Evolutionary conservation across 2,797 vertebrate genomes (phyloP), one percentile per base, ranked within the genome.

Genomic region (Eleutherodactylus coqui): DNA sequence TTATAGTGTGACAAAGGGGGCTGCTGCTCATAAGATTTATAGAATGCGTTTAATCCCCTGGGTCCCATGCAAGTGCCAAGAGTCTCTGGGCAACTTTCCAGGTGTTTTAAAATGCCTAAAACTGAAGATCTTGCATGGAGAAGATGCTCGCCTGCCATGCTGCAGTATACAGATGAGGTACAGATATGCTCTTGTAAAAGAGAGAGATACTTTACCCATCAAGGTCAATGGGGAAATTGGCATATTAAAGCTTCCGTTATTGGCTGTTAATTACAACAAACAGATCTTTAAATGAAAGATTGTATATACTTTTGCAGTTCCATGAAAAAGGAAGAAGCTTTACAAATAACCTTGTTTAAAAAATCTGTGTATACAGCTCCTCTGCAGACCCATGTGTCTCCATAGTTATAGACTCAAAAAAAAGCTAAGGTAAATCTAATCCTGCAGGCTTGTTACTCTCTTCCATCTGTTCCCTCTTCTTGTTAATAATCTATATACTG

Each of bases 51-150:
- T 73, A 87, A 79, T 75, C 64, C 75, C 60, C 24, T 6, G 5
- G 58, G 36, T 38, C 24, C 5, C 64, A 21, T 13, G 17, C 34
- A 13, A 19, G 29, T 82, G 51, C 86, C 85, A 70, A 73, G 75
- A 72, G 21, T 24, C 41, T 83, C 86, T 19, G 82, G 86, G 86
- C 67, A 29, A 2, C 32, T n/a, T 64, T 84, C 86, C 86, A 87
- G 51, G 82, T 36, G 62, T 81, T 83, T 80, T 75, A 70, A 77
- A 72, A 77, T 77, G 47, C 82, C 69, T 78, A 58, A 73, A 72
- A 79, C 51, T 87, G 32, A 84, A 75, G 55, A 78, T 62, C 38
- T 60, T 38, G 73, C 78, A 41, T 51, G 3, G 24, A 36, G 75
- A 77, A 45, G 75, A 47, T 79, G 55, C n/a, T 32, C 47, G 10